A percentile compares a stretch with the other conserved stretches of the same genome.
phyloP scores from a whole-genome alignment of 2,797 vertebrate genomes.

The Sebastes iracundus region DNA sequence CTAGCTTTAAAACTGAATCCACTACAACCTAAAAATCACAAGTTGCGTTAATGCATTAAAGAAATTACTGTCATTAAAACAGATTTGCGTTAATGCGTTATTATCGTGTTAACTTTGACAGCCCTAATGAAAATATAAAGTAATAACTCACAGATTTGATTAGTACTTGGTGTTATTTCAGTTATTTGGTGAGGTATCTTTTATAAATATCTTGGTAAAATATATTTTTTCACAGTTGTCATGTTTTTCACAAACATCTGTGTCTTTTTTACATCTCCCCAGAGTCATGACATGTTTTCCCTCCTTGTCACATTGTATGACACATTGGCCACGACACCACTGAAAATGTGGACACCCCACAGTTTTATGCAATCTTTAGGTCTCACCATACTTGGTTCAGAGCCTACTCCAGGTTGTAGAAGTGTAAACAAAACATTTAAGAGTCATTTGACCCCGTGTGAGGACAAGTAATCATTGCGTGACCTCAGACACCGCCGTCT shows the following conservation, averaged over 20 bases:
- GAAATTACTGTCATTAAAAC: too few species aligned
- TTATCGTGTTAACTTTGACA: too few species aligned
- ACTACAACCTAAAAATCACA: too few species aligned
- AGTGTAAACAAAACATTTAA: constrained; percentile 82
- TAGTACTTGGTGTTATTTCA: neutral
- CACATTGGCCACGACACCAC: too few species aligned
- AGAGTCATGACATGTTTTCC: neutral
- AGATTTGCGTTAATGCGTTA: too few species aligned
- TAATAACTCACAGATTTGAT: neutral
- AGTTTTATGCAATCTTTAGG: constrained; percentile 15
- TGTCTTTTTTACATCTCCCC: neutral
- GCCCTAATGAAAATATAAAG: neutral
- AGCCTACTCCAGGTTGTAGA: constrained; percentile 54
- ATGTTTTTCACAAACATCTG: neutral
- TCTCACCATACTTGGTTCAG: constrained; percentile 20
- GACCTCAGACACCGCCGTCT: constrained; percentile 77
- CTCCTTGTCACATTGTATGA: neutral
- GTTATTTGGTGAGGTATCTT: neutral
- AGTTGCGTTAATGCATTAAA: too few species aligned
- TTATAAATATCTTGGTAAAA: neutral
- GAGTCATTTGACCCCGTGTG: constrained; percentile 74
- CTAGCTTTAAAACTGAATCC: too few species aligned
- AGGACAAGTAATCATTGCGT: constrained; percentile 80
- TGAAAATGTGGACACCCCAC: neutral
- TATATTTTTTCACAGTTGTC: neutral